Conservation (phyloP, 2,797 vertebrate species). For the Hydrocynus forskahlii region DNA sequence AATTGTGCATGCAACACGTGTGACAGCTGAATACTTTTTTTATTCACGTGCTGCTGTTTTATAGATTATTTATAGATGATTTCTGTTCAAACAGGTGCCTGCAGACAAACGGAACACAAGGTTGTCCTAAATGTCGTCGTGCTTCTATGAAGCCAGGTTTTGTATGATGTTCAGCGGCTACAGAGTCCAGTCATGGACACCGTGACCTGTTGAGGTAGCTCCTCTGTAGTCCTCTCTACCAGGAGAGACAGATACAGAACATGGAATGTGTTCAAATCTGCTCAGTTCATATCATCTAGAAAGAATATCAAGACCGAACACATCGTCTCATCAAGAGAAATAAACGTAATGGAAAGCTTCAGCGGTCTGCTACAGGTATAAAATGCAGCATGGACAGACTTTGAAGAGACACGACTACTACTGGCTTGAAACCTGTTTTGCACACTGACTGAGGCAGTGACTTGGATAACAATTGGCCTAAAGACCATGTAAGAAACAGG, state of each 20-base stretch:
- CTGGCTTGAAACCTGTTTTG: background rate
- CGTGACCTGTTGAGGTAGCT: constrained; percentile 48
- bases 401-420: background rate
- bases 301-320: constrained; percentile 14
- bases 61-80: background rate
- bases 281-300: constrained; percentile 1
- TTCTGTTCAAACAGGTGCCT: constrained; percentile 84
- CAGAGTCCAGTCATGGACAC: constrained; percentile 56
- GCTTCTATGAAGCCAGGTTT: constrained; percentile 95
- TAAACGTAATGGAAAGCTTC: background rate
- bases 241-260: constrained; percentile 34
- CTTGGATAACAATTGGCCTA: background rate
- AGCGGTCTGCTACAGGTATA: background rate
- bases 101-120: constrained; percentile 90
- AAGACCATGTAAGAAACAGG: background rate
- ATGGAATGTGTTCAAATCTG: constrained; percentile 18
- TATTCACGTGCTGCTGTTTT: background rate
- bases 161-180: constrained; percentile 79
- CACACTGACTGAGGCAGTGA: constrained; percentile 4
- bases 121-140: constrained; percentile 94
- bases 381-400: background rate
- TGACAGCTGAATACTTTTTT: too few species aligned
- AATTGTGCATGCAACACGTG: background rate
- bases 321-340: background rate
- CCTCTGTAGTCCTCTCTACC: constrained; percentile 6